phyloP scores from a whole-genome alignment of 2,797 vertebrate species.

The Lagorchestes hirsutus region DNA sequence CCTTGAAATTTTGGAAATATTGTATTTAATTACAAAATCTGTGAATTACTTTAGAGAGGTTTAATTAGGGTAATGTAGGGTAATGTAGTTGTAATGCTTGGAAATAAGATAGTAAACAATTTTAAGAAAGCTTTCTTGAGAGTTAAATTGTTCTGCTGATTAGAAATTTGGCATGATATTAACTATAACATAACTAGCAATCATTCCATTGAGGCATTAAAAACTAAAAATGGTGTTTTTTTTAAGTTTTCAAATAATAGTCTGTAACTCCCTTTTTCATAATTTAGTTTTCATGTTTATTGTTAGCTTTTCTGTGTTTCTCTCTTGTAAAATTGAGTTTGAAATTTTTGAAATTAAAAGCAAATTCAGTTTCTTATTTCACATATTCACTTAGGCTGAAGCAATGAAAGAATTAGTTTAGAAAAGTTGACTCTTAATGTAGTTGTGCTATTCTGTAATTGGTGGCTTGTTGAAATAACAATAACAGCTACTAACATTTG shows the following conservation, averaged over 20 bases:
- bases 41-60: not conserved
- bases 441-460: not conserved
- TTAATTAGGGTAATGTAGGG: not conserved
- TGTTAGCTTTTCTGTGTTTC: not conserved
- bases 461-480: not conserved
- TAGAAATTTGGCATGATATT: not conserved
- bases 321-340: not conserved
- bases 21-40: not conserved
- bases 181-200: not conserved
- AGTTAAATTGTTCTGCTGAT: not conserved
- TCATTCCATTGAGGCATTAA: not conserved
- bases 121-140: not conserved
- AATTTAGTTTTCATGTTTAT: not conserved
- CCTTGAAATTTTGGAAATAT: not conserved
- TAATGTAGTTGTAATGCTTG: not conserved
- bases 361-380: not conserved
- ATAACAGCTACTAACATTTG: not conserved
- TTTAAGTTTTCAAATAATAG: not conserved
- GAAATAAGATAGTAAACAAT: not conserved
- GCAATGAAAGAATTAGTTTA: not conserved
- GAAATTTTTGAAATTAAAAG: not conserved
- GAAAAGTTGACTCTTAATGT: not conserved
- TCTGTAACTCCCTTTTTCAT: not conserved
- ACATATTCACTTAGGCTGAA: not conserved
- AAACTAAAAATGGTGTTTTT: not conserved